Evolutionary conservation across 2,888 invertebrate species (phyloP), one percentile per base, ranked within the genome.

Genomic region (Acleris holmiana): DNA sequence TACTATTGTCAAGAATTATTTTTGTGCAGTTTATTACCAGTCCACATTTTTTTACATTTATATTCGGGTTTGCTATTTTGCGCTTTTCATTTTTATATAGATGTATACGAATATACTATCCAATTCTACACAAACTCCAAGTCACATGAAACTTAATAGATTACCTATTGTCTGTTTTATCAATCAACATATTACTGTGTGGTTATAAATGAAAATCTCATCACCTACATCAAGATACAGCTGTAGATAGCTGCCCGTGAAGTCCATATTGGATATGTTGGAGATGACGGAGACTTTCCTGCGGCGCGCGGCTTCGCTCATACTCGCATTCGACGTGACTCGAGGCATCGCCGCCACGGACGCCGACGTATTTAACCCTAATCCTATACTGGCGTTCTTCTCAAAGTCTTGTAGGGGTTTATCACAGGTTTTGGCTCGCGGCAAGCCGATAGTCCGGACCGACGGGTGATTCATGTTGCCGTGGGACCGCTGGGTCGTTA

Each of bases 221-320:
- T 61, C 44, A 87, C 93, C 86, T 81, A 94, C 94, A 83, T 94
- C 94, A 69, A 95, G 89, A 81, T 95, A 95, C 65, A 96, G 89
- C 77, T 95, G 95, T 67, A 95, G 85, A 78, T 95, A 95, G 73
- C 96, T 96, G 68, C 96, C 96, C 41, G 95, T 95, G 82, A 96
- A 96, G 84, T 96, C 96, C 93, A 96, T 94, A 72, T 95, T 94
- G 0, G 96, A 96, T 71, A 95, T 94, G 78, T 94, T 95, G 18
- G 95, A 95, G 72, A 95, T 94, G 44, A 96, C 94, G 2, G 96
- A 95, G 56, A 94, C 94, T 77, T 94, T 95, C 68, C 95, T 89
- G 66, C 89, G 89, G 21, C 94, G 81, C 13, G 93, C 85, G 13
- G 93, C 89, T 61, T 92, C 90, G 68, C 88, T 93, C 86, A 91